Percentiles rank a stretch among this genome's conserved stretches.
These are phyloP conservation scores for Buteo buteo DNA, from an alignment of 2,113 vertebrate species.

Conservation along the genomic window DNA sequence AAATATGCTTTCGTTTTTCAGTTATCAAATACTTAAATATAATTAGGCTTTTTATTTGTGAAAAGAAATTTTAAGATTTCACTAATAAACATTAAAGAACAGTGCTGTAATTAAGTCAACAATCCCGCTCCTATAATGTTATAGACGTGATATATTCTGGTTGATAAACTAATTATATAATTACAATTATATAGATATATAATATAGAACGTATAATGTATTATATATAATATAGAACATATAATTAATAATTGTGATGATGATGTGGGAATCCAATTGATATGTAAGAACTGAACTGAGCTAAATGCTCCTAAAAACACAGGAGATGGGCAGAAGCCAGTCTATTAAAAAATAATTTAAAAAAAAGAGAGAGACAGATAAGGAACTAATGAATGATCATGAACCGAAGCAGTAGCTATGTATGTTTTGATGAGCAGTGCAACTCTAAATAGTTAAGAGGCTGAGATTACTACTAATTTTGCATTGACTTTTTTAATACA, in stretches of 20 bases:
- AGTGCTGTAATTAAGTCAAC: background rate
- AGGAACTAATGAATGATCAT: background rate
- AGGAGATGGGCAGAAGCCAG: background rate
- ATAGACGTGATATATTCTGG: background rate
- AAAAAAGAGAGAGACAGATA: background rate
- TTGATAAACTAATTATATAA: background rate
- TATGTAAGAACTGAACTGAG: background rate
- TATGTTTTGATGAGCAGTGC: fast-evolving
- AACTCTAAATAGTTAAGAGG: background rate
- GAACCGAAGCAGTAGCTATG: background rate
- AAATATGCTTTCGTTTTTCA: background rate
- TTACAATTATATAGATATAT: background rate
- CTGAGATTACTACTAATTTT: background rate
- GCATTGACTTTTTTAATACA: background rate
- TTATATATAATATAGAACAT: background rate
- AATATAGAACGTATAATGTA: background rate
- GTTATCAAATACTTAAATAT: background rate
- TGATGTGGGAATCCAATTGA: background rate
- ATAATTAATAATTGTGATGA: background rate
- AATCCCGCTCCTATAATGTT: background rate
- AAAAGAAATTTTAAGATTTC: background rate
- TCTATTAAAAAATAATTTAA: background rate
- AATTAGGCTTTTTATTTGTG: background rate
- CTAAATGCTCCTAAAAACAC: background rate
- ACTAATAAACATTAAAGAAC: background rate